A percentile compares a stretch with the other conserved stretches of the same genome.
Conservation (phyloP, 2,113 vertebrate genomes). For the Grus americana region DNA sequence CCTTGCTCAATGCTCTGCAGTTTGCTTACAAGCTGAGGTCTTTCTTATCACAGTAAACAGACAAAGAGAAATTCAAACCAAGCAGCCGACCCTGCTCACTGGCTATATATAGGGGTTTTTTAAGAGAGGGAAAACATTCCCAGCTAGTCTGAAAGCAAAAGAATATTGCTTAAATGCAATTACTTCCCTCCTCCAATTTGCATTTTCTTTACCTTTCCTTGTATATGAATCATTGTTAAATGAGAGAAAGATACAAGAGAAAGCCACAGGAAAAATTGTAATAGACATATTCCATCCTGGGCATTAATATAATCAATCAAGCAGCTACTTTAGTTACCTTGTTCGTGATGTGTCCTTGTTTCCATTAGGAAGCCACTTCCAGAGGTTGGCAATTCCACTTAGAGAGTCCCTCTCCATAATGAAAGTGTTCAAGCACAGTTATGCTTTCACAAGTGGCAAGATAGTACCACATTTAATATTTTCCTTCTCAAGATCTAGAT, state of each 20-base stretch:
- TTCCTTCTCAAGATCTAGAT: not conserved
- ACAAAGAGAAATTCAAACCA: slow-evolving; percentile 37
- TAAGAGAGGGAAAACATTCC: not conserved
- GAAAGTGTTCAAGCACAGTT: not conserved
- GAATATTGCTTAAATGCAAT: not conserved
- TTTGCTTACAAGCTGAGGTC: slow-evolving; percentile 1
- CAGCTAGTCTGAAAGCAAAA: slow-evolving; percentile 31
- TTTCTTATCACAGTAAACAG: slow-evolving; percentile 60
- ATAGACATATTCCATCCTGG: slow-evolving; percentile 43
- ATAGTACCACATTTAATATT: not conserved
- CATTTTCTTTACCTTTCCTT: not conserved
- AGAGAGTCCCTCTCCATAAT: not conserved
- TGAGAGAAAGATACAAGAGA: slow-evolving; percentile 36
- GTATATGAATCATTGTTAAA: slow-evolving; percentile 24
- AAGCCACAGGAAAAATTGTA: slow-evolving; percentile 6
- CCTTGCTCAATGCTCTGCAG: not conserved
- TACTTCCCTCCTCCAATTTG: not conserved
- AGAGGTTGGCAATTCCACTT: not conserved
- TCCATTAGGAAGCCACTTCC: not conserved
- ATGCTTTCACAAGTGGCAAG: not conserved
- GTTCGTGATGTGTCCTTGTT: not conserved
- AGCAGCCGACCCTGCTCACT: slow-evolving; percentile 1
- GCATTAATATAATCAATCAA: not conserved
- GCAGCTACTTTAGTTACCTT: slow-evolving; percentile 34
- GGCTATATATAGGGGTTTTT: not conserved